A percentile compares a stretch with the other conserved stretches of the same genome.
phyloP scores from a whole-genome alignment of 2,113 vertebrate species.

The Raja brachyura region DNA sequence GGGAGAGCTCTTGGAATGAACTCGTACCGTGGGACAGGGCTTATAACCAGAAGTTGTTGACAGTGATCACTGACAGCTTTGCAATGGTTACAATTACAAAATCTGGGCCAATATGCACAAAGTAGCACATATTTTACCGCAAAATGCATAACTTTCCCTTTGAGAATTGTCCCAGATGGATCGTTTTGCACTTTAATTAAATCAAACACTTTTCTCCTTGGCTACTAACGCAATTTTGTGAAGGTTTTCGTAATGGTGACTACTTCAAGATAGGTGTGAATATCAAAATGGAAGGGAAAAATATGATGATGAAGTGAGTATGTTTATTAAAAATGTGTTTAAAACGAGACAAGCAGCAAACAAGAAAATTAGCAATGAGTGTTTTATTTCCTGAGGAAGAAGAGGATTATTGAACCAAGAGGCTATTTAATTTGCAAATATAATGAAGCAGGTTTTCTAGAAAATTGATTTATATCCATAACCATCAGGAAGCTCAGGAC shows the following conservation, averaged over 20 bases:
- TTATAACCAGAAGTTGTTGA: no score
- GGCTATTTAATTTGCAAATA: background rate
- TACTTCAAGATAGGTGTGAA: background rate
- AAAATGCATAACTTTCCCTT: background rate
- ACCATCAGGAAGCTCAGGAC: no score
- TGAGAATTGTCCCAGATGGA: constrained; percentile 26
- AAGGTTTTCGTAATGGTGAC: background rate
- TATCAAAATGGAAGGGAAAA: constrained; percentile 3
- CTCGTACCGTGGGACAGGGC: no score
- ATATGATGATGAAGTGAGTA: background rate
- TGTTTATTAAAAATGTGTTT: background rate
- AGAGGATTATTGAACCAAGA: background rate
- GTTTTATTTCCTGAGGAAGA: background rate
- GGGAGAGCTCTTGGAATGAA: no score
- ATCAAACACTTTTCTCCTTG: background rate
- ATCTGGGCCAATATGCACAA: background rate
- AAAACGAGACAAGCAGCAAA: background rate
- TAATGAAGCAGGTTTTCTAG: background rate
- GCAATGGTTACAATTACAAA: no score
- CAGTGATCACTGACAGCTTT: no score
- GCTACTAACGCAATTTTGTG: constrained; percentile 11
- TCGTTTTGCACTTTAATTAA: background rate
- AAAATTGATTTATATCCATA: no score
- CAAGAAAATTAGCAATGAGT: background rate
- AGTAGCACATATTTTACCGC: background rate